Conservation (phyloP, 2,888 invertebrate species). For the Liodrosophila aerea region DNA sequence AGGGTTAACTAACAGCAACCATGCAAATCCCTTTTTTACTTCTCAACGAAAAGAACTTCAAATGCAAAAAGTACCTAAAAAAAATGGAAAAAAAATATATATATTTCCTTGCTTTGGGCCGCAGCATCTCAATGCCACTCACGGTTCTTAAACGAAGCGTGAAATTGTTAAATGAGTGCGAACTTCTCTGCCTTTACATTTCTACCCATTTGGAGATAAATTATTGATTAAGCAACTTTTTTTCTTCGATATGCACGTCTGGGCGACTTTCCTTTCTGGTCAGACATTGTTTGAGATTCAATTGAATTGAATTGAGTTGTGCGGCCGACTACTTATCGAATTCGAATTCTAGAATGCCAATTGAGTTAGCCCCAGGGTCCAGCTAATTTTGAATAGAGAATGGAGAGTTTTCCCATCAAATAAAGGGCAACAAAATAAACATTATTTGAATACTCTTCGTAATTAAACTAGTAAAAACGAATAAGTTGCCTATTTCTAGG, state of each 20-base stretch:
- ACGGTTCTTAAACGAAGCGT: constrained; percentile 73
- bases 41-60: constrained; percentile 39
- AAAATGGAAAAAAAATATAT: constrained; percentile 2
- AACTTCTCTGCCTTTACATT: constrained; percentile 36
- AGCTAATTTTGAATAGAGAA: constrained; percentile 7
- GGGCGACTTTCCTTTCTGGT: constrained; percentile 29
- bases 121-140: constrained; percentile 43
- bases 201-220: constrained; percentile 43
- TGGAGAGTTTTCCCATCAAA: too few relatives aligned
- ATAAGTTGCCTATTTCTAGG: too few relatives aligned
- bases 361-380: constrained; percentile 31
- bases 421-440: too few relatives aligned
- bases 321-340: constrained; percentile 22
- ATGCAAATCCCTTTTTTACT: constrained; percentile 61
- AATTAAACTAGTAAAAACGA: too few relatives aligned
- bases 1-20: constrained; percentile 66
- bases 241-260: constrained; percentile 48
- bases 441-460: too few relatives aligned
- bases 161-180: constrained; percentile 78
- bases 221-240: constrained; percentile 70
- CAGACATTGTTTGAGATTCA: constrained; percentile 28
- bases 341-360: constrained; percentile 40
- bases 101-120: constrained; percentile 11
- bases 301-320: constrained; percentile 41
- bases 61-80: constrained; percentile 21